phyloP scores from a whole-genome alignment of 1,140 invertebrate genomes.

The Neodiprion pinetum region DNA sequence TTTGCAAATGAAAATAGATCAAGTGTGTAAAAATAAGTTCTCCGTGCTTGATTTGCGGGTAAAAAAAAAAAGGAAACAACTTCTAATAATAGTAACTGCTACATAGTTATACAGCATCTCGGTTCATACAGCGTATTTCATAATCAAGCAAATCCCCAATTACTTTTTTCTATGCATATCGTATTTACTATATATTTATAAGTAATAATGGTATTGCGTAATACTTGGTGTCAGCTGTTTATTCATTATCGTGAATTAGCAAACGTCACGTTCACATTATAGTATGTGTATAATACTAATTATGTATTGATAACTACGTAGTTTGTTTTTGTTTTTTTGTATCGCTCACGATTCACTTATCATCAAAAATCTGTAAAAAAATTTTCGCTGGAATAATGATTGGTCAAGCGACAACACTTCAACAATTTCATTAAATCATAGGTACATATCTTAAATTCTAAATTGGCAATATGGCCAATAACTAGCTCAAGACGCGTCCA shows the following conservation, averaged over 20 bases:
- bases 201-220: constrained; percentile 10
- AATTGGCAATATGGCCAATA: constrained; percentile 15
- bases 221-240: constrained; percentile 21
- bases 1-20: too few species aligned
- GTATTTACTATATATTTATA: neutral
- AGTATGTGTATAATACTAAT: neutral
- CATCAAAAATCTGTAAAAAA: neutral
- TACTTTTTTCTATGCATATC: neutral
- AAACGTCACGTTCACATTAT: neutral
- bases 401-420: neutral
- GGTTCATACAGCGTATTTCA: too few species aligned
- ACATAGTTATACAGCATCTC: too few species aligned
- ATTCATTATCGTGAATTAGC: constrained; percentile 7
- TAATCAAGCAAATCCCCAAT: neutral
- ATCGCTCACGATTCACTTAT: neutral
- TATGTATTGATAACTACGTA: neutral
- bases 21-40: too few species aligned
- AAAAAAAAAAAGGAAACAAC: too few species aligned
- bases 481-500: neutral
- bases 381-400: neutral
- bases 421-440: neutral
- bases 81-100: too few species aligned
- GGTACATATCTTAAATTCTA: constrained; percentile 8
- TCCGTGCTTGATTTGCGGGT: too few species aligned
- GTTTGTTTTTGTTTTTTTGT: neutral